Evolutionary conservation across 1,140 invertebrate genomes (phyloP).

Genomic region (Hylaeus anthracinus): DNA sequence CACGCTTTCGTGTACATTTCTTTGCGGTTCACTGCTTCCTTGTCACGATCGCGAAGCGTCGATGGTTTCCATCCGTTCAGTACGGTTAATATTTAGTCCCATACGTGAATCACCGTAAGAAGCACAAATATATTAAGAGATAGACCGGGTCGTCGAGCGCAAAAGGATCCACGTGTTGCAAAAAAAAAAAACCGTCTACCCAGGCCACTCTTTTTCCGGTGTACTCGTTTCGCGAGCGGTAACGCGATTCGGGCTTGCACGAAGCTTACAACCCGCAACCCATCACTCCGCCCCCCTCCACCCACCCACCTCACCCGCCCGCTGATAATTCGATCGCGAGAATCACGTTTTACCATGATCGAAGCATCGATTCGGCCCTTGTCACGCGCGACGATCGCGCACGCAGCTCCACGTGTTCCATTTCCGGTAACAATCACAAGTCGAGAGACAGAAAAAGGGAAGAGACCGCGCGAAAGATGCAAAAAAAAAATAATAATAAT

Average conservation of each 20-base stretch:
- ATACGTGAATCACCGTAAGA: conserved; percentile 42
- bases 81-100: conserved; percentile 51
- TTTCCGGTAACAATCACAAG: too few relatives aligned
- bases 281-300: too few relatives aligned
- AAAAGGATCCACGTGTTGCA: conserved; percentile 65
- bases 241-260: background rate
- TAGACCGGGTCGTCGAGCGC: conserved; percentile 61
- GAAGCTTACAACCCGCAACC: background rate
- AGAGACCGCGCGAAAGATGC: conserved; percentile 7
- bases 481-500: background rate
- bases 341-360: background rate
- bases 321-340: background rate
- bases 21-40: conserved; percentile 2
- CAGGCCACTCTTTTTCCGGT: conserved; percentile 31
- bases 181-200: conserved; percentile 14
- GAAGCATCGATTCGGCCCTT: background rate
- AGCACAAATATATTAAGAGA: conserved; percentile 60
- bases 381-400: conserved; percentile 5
- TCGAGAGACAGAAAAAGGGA: background rate
- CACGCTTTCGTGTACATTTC: background rate
- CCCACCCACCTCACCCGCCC: too few relatives aligned
- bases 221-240: conserved; percentile 1
- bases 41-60: conserved; percentile 28
- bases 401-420: background rate
- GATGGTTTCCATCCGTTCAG: conserved; percentile 43